phyloP scores from a whole-genome alignment of 2,888 invertebrate species.

The Biston betularia region DNA sequence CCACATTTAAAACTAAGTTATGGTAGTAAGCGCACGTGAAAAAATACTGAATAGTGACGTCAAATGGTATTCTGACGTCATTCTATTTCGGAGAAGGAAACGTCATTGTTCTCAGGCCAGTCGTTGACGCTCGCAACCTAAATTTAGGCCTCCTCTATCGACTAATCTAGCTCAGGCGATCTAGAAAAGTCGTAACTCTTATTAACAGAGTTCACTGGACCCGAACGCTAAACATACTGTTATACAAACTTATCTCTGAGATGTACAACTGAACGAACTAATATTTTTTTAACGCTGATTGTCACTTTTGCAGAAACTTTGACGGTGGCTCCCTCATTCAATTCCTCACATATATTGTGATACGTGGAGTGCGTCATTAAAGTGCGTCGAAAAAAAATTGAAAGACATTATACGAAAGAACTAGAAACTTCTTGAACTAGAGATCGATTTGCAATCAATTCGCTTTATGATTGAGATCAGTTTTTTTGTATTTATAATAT shows the following conservation, averaged over 20 bases:
- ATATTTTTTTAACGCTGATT: background rate
- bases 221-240: slow-evolving; percentile 7
- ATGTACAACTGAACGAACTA: background rate
- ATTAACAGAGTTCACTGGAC: slow-evolving; percentile 17
- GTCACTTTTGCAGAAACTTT: background rate
- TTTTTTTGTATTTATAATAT: background rate
- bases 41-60: background rate
- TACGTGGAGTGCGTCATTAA: slow-evolving; percentile 17
- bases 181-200: slow-evolving; percentile 20
- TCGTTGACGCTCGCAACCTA: slow-evolving; percentile 7
- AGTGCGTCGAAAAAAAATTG: slow-evolving; percentile 15
- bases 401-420: slow-evolving; percentile 17
- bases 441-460: slow-evolving; percentile 13
- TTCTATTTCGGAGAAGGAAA: background rate
- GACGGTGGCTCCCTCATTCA: background rate
- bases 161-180: slow-evolving; percentile 19
- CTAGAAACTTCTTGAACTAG: too few relatives aligned
- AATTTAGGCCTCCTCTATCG: slow-evolving; percentile 28
- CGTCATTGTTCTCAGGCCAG: slow-evolving; percentile 1
- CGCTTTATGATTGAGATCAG: slow-evolving; percentile 3
- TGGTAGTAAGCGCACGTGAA: too few relatives aligned
- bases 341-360: background rate
- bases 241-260: background rate
- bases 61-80: background rate
- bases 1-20: too few relatives aligned